Base-by-base conservation (phyloP, 1,140 invertebrate species). In the Yoshiicerus persimilis region DNA sequence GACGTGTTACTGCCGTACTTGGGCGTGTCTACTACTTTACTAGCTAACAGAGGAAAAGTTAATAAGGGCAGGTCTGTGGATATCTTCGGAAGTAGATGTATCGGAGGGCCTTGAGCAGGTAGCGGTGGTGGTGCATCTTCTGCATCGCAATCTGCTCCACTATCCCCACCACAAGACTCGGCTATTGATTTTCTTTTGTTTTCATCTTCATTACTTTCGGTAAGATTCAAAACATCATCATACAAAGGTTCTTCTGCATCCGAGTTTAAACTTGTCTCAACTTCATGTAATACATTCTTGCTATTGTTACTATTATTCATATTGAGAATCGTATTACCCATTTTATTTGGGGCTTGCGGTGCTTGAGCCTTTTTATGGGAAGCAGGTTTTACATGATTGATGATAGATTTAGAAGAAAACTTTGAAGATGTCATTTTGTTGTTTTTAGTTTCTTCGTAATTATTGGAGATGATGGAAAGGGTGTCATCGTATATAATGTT, bases 31-130 rank as follows among this genome's bases (percentile, higher is more conserved):
- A 20, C 39, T 13, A 66, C 34, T 86, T 86, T 47, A n/a, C 30
- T 64, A 70, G 34, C 36, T 25, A 87, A 70, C 11, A 88, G 41
- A 23, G 90, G 88, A 56, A 90, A 88, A 38, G 75, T 87, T 32
- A 90, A 56, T 11, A 90, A 36, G 9, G 88, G 88, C 13, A 90
- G 56, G n/a, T 89, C 90, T 34, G 70, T 84, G 25, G 87, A 87
- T 16, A 89, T 47, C 41, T 87, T 70, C 8, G 86, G 89, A 13
- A 88, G 36, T 80, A 36, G 27, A 36, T 89, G 87, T 3, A 83
- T n/a, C 27, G 90, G 90, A 84, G 90, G 90, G 20, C 90, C 89
- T 77, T 89, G 88, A 27, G 90, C 62, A 20, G 89, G 90, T n/a
- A 90, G 62, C 8, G 90, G 90, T 34, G 87, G 90, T 36, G 90